These are phyloP conservation scores for Clarias macrocephalus DNA, from an alignment of 2,113 vertebrate species.

Conservation along the genomic window DNA sequence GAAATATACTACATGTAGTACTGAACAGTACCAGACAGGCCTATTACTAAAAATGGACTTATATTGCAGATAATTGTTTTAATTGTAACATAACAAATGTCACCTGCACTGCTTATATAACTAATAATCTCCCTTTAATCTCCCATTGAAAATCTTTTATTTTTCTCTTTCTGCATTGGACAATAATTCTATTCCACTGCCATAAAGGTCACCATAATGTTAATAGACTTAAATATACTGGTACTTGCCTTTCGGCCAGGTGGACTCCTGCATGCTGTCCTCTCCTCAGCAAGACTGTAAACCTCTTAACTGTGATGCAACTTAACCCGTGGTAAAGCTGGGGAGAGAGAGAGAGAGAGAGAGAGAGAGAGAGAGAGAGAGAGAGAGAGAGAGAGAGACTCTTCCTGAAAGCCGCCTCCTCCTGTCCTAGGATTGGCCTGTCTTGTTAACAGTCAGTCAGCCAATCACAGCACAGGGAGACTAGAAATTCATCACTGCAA, in stretches of 20 bases:
- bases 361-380: slow-evolving; percentile 15
- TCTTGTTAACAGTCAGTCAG: background rate
- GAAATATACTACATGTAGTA: no score
- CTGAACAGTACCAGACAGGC: background rate
- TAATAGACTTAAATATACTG: background rate
- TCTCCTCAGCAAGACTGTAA: slow-evolving; percentile 47
- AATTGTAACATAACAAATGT: background rate
- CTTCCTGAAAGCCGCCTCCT: background rate
- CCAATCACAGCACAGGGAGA: background rate
- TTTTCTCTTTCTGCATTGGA: background rate
- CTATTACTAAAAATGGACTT: background rate
- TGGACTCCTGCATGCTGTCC: background rate
- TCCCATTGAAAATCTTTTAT: background rate
- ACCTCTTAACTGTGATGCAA: slow-evolving; percentile 58
- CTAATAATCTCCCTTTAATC: background rate
- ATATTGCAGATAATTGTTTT: background rate
- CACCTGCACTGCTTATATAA: background rate
- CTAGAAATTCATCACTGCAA: background rate
- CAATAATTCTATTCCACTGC: background rate
- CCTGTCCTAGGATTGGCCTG: background rate
- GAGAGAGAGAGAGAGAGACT: background rate
- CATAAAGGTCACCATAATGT: background rate
- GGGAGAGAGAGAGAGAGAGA: slow-evolving; percentile 22
- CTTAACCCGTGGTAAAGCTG: slow-evolving; percentile 28
- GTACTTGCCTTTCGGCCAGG: slow-evolving; percentile 19